Base-by-base conservation (phyloP, 2,888 invertebrate genomes). In the Dendrolimus houi region DNA sequence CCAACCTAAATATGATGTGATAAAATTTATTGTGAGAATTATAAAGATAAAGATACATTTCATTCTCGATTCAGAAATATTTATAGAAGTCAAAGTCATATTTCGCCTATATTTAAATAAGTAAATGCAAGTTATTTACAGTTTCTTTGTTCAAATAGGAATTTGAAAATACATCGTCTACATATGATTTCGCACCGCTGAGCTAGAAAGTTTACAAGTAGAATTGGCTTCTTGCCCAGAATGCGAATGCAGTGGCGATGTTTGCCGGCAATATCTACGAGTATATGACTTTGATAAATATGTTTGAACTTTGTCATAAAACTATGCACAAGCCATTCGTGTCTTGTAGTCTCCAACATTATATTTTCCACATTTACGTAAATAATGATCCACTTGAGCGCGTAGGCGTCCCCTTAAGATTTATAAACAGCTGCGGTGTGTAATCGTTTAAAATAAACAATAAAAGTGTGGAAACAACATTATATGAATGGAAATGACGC, bases 141-240 rank as follows among this genome's bases (percentile, higher is more conserved):
- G 47, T 47, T 8, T 47, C 47, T 47, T 47, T 47, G 47, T 47
- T 47, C 9, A 10, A 47, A 47, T 47, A 47, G 9, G 9, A 47
- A 10, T 47, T 47, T 47, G 6, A 47, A 47, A 47, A 57, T 61
- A 60, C 56, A 59, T 56, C 41, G 59, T 62, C 58, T 60, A 54
- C 54, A 53, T 17, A 55, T 57, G 59, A 52, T 60, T 29, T 29
- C 47, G 47, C 47, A 12, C 41, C 17, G 41, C 14, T 56, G 47
- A 47, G 47, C 47, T 47, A 47, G 47, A 59, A 59, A 47, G 47
- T 47, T 67, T 63, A 62, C 64, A 61, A 67, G 61, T 67, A 66
- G 65, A 69, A 62, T 76, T 76, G 76, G 76, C 77, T 71, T 10
- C 52, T 55, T 56, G 71, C 74, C 76, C 64, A 74, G 62, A 70